Evolutionary conservation across 2,888 invertebrate genomes (phyloP).

Genomic region (Chrysolina haemoptera): DNA sequence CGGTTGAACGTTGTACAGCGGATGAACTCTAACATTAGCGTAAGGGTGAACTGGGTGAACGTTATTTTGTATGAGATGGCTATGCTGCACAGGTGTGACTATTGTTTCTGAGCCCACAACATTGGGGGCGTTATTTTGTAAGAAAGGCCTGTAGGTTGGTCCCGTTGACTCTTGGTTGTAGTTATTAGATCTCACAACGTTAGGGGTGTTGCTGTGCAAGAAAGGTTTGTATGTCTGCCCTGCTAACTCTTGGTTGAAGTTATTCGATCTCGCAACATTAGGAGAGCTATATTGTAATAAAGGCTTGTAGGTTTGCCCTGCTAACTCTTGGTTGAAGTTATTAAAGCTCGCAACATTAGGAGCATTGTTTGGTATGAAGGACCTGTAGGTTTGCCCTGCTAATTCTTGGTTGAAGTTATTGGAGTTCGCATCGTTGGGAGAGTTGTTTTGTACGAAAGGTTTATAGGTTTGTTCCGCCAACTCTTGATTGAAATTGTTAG

Average conservation of each 20-base stretch:
- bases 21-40: conserved; percentile 49
- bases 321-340: conserved; percentile 8
- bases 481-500: background rate
- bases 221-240: conserved; percentile 5
- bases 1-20: conserved; percentile 45
- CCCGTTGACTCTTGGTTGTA: background rate
- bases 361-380: background rate
- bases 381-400: background rate
- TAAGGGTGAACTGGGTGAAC: conserved; percentile 36
- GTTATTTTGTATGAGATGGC: conserved; percentile 51
- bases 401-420: conserved; percentile 13
- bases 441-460: background rate
- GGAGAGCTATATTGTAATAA: background rate
- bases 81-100: conserved; percentile 59
- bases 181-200: background rate
- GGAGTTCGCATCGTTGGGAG: conserved; percentile 10
- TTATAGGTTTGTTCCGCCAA: background rate
- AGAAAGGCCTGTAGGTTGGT: background rate
- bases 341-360: conserved; percentile 13
- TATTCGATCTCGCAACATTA: conserved; percentile 10
- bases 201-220: too few relatives aligned
- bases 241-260: background rate
- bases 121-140: conserved; percentile 2
- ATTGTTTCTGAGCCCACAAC: conserved; percentile 39
- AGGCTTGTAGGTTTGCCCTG: background rate